Conservation (phyloP, 2,113 vertebrate species). For the Sclerurus mexicanus region DNA sequence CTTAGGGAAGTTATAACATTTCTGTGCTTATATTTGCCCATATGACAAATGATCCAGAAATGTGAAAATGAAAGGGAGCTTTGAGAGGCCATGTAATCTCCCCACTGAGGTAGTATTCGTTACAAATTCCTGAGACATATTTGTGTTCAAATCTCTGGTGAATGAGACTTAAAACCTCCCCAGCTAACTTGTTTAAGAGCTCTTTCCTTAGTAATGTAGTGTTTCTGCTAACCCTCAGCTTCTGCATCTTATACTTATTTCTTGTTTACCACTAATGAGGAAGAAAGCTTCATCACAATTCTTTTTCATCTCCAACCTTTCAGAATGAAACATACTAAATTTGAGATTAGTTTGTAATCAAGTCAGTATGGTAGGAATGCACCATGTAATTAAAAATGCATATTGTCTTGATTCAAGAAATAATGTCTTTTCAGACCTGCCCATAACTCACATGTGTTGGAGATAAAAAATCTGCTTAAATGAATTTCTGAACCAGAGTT, state of each 20-base stretch:
- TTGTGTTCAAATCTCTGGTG: background rate
- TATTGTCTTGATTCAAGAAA: background rate
- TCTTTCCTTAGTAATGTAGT: background rate
- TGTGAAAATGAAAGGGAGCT: conserved; percentile 7
- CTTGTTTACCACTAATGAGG: background rate
- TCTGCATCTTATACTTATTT: background rate
- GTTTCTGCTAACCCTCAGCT: background rate
- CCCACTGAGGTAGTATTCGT: background rate
- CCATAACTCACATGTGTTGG: background rate
- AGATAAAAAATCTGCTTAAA: background rate
- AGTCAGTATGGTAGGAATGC: background rate
- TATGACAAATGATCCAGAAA: background rate
- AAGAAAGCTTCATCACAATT: background rate
- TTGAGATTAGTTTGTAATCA: background rate
- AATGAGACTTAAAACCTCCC: background rate
- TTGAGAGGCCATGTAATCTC: background rate
- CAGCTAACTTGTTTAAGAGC: background rate
- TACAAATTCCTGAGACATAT: background rate
- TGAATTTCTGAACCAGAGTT: background rate
- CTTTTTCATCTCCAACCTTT: background rate
- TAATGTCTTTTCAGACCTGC: background rate
- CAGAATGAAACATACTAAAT: background rate
- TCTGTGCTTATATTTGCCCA: background rate
- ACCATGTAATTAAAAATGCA: background rate
- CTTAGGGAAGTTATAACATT: background rate